These are phyloP conservation scores for Drosophila hamatofila DNA, from an alignment of 2,888 invertebrate species.

Conservation along the genomic window DNA sequence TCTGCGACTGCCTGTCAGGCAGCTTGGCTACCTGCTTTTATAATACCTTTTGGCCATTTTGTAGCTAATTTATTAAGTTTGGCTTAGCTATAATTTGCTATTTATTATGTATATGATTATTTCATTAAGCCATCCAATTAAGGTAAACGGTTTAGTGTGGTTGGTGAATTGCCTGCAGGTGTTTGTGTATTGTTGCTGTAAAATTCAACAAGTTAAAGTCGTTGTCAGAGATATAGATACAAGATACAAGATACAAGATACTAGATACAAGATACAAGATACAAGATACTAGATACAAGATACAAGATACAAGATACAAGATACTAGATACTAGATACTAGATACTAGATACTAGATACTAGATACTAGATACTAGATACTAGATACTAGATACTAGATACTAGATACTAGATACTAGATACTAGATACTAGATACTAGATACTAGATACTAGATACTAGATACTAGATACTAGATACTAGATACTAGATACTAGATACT, in stretches of 20 bases:
- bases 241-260: too few species aligned
- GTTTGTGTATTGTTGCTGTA: background rate
- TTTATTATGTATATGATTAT: conserved; percentile 43
- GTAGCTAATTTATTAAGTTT: conserved; percentile 34
- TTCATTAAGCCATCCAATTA: conserved; percentile 48
- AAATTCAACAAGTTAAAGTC: background rate
- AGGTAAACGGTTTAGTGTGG: conserved; percentile 18
- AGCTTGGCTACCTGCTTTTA: background rate
- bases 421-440: background rate
- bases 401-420: background rate
- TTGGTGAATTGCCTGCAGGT: background rate
- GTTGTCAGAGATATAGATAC: background rate
- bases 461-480: conserved; percentile 2
- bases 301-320: background rate
- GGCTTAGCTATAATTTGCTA: conserved; percentile 23
- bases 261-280: background rate
- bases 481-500: background rate
- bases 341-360: background rate
- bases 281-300: background rate
- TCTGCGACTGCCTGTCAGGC: conserved; percentile 11
- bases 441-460: background rate
- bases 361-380: background rate
- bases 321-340: background rate
- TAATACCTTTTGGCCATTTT: background rate
- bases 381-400: conserved; percentile 1